Base-by-base conservation (phyloP, 2,113 vertebrate genomes). In the Aegypius monachus region DNA sequence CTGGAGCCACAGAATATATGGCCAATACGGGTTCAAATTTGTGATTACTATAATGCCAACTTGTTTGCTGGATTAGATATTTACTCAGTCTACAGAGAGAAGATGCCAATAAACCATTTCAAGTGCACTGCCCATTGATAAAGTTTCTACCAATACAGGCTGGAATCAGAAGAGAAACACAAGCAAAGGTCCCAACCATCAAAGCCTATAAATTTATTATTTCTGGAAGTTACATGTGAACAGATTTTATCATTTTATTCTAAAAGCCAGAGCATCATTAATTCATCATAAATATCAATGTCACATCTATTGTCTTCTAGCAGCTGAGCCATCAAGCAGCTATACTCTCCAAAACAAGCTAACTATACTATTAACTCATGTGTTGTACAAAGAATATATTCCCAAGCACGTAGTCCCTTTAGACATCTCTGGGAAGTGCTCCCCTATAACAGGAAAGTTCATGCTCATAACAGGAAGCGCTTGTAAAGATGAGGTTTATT, bases 401-500 rank as follows among this genome's bases (percentile, higher is more conserved):
- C 10, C 18, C 11, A 55, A 36, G 17, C 32, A 50, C 0, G 0
- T 0, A 36, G 6, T 4, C 10, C 70, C 20, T 59, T 23, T 14
- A 67, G 11, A 58, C 13, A 13, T 13, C n/a, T 38, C 56, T 82
- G 34, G 34, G 26, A 81, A 74, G 7, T 4, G 3, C 17, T 67
- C 27, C 13, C 7, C 31, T 47, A 0, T 21, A 79, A 38, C 11
- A 66, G 17, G 4, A n/a, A 70, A 70, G 36, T 11, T 34, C 34
- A 43, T 2, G 2, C 7, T 42, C 7, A 0, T 23, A 15, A 10
- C 19, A 90, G 15, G 27, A 80, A 55, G 42, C 0, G 0, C 11
- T 81, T 20, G 4, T 29, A n/a, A 80, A 81, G 23, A 58, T 2
- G 0, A 77, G 15, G 5, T 3, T 40, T 48, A 22, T 4, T 17